Evolutionary conservation across 2,888 invertebrate genomes (phyloP).

Genomic region (Saturnia japonica): DNA sequence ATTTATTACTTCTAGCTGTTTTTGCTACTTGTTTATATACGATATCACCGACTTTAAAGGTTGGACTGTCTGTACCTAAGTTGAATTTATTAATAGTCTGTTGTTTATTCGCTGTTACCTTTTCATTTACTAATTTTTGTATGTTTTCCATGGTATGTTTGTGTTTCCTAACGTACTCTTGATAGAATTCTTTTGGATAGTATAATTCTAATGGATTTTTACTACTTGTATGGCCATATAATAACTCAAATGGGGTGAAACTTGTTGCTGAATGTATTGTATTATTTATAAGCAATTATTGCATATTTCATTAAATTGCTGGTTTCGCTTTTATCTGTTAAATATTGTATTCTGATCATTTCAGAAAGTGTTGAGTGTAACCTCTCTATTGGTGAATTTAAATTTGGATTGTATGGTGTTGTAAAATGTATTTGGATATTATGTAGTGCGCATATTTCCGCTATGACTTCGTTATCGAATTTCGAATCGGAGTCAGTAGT

Average conservation of each 20-base stretch:
- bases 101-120: slow-evolving; percentile 27
- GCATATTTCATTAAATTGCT: slow-evolving; percentile 33
- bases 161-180: slow-evolving; percentile 87
- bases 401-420: slow-evolving; percentile 33
- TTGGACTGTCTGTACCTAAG: slow-evolving; percentile 25
- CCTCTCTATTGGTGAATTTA: slow-evolving; percentile 33
- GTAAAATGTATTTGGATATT: slow-evolving; percentile 33
- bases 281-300: slow-evolving; percentile 39
- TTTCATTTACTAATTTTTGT: slow-evolving; percentile 28
- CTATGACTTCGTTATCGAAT: slow-evolving; percentile 38
- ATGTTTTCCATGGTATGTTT: slow-evolving; percentile 31
- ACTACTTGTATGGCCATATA: slow-evolving; percentile 38
- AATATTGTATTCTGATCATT: slow-evolving; percentile 31
- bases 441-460: slow-evolving; percentile 32
- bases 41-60: slow-evolving; percentile 34
- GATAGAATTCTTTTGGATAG: slow-evolving; percentile 73
- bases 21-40: slow-evolving; percentile 39
- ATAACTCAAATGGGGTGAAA: slow-evolving; percentile 38
- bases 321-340: slow-evolving; percentile 34
- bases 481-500: slow-evolving; percentile 38
- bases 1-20: slow-evolving; percentile 33
- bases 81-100: slow-evolving; percentile 27
- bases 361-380: slow-evolving; percentile 31
- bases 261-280: slow-evolving; percentile 37
- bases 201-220: slow-evolving; percentile 40